Evolutionary conservation across 1,140 invertebrate species (phyloP).

Genomic region (Drosophila bocki): DNA sequence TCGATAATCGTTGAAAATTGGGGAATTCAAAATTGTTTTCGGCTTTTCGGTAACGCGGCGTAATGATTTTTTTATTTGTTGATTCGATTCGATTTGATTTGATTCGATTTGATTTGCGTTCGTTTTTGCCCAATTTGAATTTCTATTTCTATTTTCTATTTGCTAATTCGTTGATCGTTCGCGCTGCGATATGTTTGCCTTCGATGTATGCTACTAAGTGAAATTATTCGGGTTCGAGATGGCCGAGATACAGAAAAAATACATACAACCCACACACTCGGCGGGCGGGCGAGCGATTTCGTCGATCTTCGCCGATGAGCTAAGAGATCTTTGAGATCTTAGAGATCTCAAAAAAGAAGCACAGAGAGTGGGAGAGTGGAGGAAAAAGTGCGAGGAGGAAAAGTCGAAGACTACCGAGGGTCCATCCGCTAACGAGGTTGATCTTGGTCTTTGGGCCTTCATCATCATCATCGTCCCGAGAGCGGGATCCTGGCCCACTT

Average conservation of each 20-base stretch:
- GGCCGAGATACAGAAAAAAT: slow-evolving; percentile 35
- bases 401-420: slow-evolving; percentile 12
- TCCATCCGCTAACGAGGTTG: slow-evolving; percentile 64
- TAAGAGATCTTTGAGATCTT: slow-evolving; percentile 10
- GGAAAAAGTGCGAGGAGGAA: background rate
- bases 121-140: slow-evolving; percentile 44
- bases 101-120: slow-evolving; percentile 20
- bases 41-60: slow-evolving; percentile 22
- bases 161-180: slow-evolving; percentile 78
- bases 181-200: slow-evolving; percentile 82
- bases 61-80: slow-evolving; percentile 12
- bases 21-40: slow-evolving; percentile 37
- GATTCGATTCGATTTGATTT: slow-evolving; percentile 15
- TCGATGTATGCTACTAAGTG: slow-evolving; percentile 83
- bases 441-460: slow-evolving; percentile 33
- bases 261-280: slow-evolving; percentile 37
- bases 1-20: slow-evolving; percentile 50
- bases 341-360: slow-evolving; percentile 5
- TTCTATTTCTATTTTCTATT: slow-evolving; percentile 65
- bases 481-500: slow-evolving; percentile 24
- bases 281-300: slow-evolving; percentile 16
- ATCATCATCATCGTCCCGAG: slow-evolving; percentile 6
- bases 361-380: slow-evolving; percentile 3
- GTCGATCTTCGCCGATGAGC: slow-evolving; percentile 22
- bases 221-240: slow-evolving; percentile 60